Evolutionary conservation across 2,113 vertebrate genomes (phyloP), one percentile per base, ranked within the genome.

Genomic region (Indri indri): DNA sequence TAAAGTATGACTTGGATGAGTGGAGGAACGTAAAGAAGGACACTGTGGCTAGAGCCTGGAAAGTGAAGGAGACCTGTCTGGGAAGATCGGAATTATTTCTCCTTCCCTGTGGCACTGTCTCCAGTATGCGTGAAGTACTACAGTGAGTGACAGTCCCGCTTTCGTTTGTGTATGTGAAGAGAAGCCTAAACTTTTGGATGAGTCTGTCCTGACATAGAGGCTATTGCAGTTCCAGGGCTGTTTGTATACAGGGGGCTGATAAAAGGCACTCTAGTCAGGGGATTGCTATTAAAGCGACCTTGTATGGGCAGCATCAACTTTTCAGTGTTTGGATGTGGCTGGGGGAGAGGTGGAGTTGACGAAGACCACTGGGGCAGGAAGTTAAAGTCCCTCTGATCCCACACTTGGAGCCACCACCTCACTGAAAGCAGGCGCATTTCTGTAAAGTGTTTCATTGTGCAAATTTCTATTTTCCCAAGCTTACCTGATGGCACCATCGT

Each of bases 391-490:
- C 61, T 86, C 16, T 70, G 81, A 57, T 14, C n/a, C 40, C 74
- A 65, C 47, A 32, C 30, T 52, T 90, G 20, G 54, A 83, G 20
- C 37, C 25, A 59, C 17, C 34, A 71, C 52, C 14, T 94, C 34
- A 73, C 4, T 17, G 34, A 94, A 85, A 27, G 25, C 10, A 73
- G 9, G 45, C 25, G 16, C 9, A 77, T 88, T 66, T 74, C 54
- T 88, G 20, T 77, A 81, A 93, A 88, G 40, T 86, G 91, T 40
- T 92, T 80, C 80, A 88, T 42, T 88, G 22, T 88, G 52, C 8
- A 45, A 40, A 57, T 70, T 76, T 79, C 71, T 50, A 18, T 76
- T 82, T 94, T 90, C 50, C 25, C 8, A 84, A 68, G 14, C 61
- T 79, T n/a, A 68, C 12, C 34, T 47, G 74, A 73, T 80, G 77